Evolutionary conservation across 1,140 invertebrate genomes (phyloP).

Genomic region (Apis dorsata): DNA sequence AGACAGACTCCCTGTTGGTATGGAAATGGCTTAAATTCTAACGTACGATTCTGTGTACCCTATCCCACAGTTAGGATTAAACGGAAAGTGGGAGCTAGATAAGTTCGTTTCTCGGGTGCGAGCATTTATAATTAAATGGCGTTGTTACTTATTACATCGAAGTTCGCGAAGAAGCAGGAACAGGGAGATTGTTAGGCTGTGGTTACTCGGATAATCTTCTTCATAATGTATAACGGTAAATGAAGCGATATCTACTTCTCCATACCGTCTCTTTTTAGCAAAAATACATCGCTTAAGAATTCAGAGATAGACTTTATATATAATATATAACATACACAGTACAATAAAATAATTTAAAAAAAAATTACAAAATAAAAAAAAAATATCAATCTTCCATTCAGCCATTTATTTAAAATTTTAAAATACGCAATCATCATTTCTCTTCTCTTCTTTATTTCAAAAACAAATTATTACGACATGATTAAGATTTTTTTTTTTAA

Average conservation of each 20-base stretch:
- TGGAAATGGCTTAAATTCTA: constrained; percentile 35
- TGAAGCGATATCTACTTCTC: constrained; percentile 57
- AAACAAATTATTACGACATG: too few relatives aligned
- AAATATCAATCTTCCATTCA: neutral
- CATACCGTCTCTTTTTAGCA: constrained; percentile 19
- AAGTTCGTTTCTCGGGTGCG: constrained; percentile 65
- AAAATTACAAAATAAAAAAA: neutral
- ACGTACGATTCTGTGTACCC: constrained; percentile 49
- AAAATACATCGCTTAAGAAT: neutral
- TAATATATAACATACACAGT: too few relatives aligned
- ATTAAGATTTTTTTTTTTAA: too few relatives aligned
- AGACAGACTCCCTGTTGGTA: neutral
- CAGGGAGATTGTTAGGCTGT: constrained; percentile 71
- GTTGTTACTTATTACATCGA: constrained; percentile 75
- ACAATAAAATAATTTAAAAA: neutral
- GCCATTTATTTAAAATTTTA: too few relatives aligned
- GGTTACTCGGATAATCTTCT: constrained; percentile 75
- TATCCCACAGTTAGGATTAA: constrained; percentile 54
- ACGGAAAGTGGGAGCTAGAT: constrained; percentile 59
- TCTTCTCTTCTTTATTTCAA: too few relatives aligned
- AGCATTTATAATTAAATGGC: constrained; percentile 77
- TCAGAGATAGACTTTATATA: neutral
- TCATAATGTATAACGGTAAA: constrained; percentile 70
- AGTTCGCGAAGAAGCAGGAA: constrained; percentile 73
- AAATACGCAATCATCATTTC: too few relatives aligned